Base-by-base conservation (phyloP, 2,888 invertebrate species). In the Scaptodrosophila latifasciaeformis region DNA sequence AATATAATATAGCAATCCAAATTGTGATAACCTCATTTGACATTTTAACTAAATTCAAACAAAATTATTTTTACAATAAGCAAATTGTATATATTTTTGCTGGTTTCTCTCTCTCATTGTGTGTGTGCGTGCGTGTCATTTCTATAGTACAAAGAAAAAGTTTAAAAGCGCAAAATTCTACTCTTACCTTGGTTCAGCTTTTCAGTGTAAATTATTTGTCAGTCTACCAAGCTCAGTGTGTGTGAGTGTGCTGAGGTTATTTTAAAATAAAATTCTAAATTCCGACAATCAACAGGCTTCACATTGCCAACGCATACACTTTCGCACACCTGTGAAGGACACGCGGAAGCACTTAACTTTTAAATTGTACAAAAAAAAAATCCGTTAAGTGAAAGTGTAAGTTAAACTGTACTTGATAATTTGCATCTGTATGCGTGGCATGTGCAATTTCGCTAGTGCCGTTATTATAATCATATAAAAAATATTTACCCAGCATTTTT, bases 81-180 rank as follows among this genome's bases (percentile, higher is more conserved):
- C 35, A 64, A 56, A 64, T 58, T 65, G 46, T 49, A 59, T 45
- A 47, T 56, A 65, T 45, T 62, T 65, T 37, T 56, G 54, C 37
- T 24, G 46, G 24, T 35, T 40, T 49, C 55, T 59, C 56, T 61
- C 53, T 59, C 56, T 59, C 69, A 67, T 61, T 65, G 54, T 61
- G 61, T 67, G 58, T 57, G 78, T 81, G 77, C 63, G 68, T 81
- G 80, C 65, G 77, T 77, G 77, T 76, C 79, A 75, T 19, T 56
- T 62, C 63, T 54, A 53, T 45, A 63, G 62, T 49, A 63, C 49
- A 43, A 58, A 58, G 52, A 37, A 42, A 34, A 15, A 40, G 2
- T 30, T 13, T 24, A 9, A 15, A 39, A 52, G 39, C 30, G 31
- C 34, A 13, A 50, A 43, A 50, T 13, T 18, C 29, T 52, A 37